Percentiles rank a stretch among this genome's conserved stretches.
phyloP scores from a whole-genome alignment of 2,888 invertebrate species.

The Lottia gigantea region DNA sequence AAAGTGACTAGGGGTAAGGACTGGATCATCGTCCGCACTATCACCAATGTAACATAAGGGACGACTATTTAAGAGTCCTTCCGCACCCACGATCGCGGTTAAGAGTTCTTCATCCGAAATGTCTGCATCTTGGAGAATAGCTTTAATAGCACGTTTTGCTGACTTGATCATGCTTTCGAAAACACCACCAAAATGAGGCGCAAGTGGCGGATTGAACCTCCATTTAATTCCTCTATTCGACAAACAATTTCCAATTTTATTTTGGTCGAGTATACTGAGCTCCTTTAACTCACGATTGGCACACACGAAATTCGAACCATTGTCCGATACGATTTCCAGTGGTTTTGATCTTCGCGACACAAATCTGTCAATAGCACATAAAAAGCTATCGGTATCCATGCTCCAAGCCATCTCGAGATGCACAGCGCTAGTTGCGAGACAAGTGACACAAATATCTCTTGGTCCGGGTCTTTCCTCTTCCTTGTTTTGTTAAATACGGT shows the following conservation, averaged over 20 bases:
- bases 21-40: neutral
- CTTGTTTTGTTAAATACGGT: constrained; percentile 25
- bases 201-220: constrained; percentile 34
- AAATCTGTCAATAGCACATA: constrained; percentile 16
- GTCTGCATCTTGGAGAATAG: constrained; percentile 28
- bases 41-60: neutral
- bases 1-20: no score
- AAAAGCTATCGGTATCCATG: constrained; percentile 18
- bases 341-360: constrained; percentile 6
- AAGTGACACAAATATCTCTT: constrained; percentile 33
- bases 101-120: constrained; percentile 35
- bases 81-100: constrained; percentile 19
- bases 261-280: constrained; percentile 17
- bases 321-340: constrained; percentile 17
- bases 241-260: constrained; percentile 17
- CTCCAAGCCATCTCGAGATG: constrained; percentile 13
- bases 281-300: constrained; percentile 17
- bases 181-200: constrained; percentile 36
- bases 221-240: constrained; percentile 28
- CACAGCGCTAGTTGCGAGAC: constrained; percentile 21
- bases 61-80: constrained; percentile 3
- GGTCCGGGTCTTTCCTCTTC: constrained; percentile 13
- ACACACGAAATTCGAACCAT: constrained; percentile 16
- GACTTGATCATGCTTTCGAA: constrained; percentile 33
- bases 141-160: constrained; percentile 35